Conservation (phyloP, 2,113 vertebrate species). For the Pionites leucogaster region DNA sequence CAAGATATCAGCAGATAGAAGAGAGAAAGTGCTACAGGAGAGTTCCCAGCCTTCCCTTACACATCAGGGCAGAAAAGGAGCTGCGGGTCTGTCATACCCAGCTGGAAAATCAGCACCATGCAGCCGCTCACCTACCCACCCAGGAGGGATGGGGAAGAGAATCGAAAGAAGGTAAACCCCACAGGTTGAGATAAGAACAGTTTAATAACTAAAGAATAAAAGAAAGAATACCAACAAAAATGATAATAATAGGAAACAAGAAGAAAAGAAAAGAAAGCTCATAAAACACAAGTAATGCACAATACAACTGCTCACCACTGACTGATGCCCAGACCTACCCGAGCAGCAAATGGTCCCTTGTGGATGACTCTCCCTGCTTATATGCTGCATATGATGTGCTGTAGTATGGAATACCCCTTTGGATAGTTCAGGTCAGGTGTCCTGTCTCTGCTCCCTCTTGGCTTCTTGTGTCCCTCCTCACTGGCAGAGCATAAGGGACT, state of each 20-base stretch:
- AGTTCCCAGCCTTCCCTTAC: background rate
- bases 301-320: background rate
- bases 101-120: background rate
- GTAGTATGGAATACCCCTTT: background rate
- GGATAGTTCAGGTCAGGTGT: background rate
- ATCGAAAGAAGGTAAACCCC: background rate
- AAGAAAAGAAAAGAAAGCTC: background rate
- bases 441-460: background rate
- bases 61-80: accelerated
- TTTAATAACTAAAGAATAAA: background rate
- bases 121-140: background rate
- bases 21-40: background rate
- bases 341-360: background rate
- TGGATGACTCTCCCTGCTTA: background rate
- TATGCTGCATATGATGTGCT: background rate
- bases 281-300: background rate
- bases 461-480: background rate
- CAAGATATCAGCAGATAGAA: background rate
- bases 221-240: background rate
- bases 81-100: background rate
- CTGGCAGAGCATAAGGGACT: background rate
- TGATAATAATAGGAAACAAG: background rate
- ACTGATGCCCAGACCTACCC: background rate
- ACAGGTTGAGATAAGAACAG: background rate
- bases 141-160: background rate